A percentile compares a stretch with the other conserved stretches of the same genome.
Evolutionary conservation across 2,797 vertebrate genomes (phyloP).

Genomic region (Xenops minutus): DNA sequence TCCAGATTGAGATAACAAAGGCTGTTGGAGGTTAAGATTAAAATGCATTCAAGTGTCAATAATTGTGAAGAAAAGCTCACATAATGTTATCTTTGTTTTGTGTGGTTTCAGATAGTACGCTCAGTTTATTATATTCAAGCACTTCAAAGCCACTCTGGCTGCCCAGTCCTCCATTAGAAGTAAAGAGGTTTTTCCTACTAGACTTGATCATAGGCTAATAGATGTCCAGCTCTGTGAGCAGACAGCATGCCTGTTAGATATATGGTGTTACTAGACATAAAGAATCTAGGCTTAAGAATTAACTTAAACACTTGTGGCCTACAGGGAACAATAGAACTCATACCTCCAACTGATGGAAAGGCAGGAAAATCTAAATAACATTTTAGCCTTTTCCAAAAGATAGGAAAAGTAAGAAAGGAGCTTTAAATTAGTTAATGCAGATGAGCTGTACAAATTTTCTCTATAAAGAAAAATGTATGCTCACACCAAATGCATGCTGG

Average conservation of each 20-base stretch:
- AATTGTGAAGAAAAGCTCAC: neutral
- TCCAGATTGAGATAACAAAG: neutral
- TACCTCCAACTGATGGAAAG: neutral
- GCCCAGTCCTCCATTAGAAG: neutral
- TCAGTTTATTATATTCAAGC: neutral
- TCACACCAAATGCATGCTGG: neutral
- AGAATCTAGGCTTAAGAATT: neutral
- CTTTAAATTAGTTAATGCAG: neutral
- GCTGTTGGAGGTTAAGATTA: neutral
- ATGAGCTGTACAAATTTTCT: neutral
- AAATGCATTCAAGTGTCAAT: neutral
- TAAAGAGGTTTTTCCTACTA: neutral
- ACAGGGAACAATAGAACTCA: neutral
- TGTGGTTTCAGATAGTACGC: neutral
- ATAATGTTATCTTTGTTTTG: neutral
- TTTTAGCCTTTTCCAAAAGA: neutral
- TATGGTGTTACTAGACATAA: neutral
- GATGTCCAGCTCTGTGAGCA: neutral
- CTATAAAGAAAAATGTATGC: neutral
- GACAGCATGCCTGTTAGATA: accelerated
- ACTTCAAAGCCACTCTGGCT: neutral
- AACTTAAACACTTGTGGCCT: neutral
- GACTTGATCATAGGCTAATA: neutral
- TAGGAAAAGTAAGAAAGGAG: neutral
- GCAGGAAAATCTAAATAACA: neutral